A percentile compares a stretch with the other conserved stretches of the same genome.
phyloP scores from a whole-genome alignment of 2,888 invertebrate genomes.

The Argyra leucocephala region DNA sequence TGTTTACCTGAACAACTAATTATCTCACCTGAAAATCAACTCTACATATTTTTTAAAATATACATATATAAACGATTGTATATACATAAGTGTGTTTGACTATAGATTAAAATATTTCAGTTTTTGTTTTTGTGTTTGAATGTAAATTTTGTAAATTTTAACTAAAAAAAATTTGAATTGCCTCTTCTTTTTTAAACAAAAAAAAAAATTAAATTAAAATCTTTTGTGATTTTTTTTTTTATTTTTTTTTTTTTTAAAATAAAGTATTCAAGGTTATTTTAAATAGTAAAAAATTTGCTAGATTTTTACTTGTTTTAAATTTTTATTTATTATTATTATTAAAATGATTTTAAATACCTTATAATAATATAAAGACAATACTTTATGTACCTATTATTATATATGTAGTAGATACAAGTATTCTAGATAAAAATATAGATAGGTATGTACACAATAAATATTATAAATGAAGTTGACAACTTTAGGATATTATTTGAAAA shows the following conservation, averaged over 20 bases:
- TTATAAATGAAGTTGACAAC: no score
- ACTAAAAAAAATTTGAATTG: background rate
- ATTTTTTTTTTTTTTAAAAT: background rate
- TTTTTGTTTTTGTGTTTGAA: background rate
- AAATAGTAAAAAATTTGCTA: background rate
- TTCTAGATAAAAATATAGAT: no score
- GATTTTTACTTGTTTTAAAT: background rate
- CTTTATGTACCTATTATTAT: no score
- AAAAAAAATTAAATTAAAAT: background rate
- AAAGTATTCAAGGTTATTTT: constrained; percentile 3
- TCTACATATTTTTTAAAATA: no score
- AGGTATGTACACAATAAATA: no score
- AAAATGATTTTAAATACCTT: background rate
- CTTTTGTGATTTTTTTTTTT: background rate
- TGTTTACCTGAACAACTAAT: background rate
- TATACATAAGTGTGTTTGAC: background rate
- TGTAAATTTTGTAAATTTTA: no score
- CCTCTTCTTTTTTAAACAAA: background rate
- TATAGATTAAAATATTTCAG: background rate
- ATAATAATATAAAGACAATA: no score
- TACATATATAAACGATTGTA: background rate
- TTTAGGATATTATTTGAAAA: no score
- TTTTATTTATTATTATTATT: background rate
- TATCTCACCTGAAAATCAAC: background rate
- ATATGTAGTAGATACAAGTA: no score